Base-by-base conservation (phyloP, 2,113 vertebrate genomes). In the Gymnorhina tibicen region DNA sequence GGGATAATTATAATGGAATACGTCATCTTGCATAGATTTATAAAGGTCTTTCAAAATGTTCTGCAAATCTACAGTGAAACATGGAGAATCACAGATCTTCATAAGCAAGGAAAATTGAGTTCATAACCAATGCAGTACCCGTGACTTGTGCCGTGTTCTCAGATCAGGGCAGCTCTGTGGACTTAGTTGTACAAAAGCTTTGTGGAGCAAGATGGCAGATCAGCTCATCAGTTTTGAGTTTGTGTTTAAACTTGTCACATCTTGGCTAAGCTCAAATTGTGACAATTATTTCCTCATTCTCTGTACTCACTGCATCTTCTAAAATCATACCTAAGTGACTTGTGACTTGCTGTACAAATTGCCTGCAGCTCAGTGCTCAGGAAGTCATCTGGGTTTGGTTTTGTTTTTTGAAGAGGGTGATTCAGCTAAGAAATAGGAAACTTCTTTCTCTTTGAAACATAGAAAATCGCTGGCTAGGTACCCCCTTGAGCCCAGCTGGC, bases 71-170 rank as follows among this genome's bases (percentile, higher is more conserved):
- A 32, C 59, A 72, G 9, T 1, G 3, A 75, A 82, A 86, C 60
- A 19, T 9, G 23, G 66, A 79, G 55, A 83, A 35, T 24, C n/a
- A 19, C 28, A 37, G 44, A 39, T 32, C 1, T 23, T 37, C 1
- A 7, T 5, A 60, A 32, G 66, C 50, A 44, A 39, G 33, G 76
- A 77, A 52, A 62, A 78, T 28, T 0, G 3, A 42, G 35, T 53
- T 67, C 18, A 5, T 46, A 47, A 47, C 16, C 26, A 7, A 0
- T 1, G 39, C 35, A 39, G 49, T 30, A 6, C 17, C 66, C 2
- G 3, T 24, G 28, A 33, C 33, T 30, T 41, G 60, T 23, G 46
- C 60, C 0, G 1, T 23, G 35, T 33, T 64, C 46, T 35, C 8
- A 2, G 39, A 33, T 32, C 12, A 19, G 56, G 4, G 18, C 62